These are phyloP conservation scores for Eleutherodactylus coqui DNA, from an alignment of 2,797 vertebrate genomes.

Conservation along the genomic window DNA sequence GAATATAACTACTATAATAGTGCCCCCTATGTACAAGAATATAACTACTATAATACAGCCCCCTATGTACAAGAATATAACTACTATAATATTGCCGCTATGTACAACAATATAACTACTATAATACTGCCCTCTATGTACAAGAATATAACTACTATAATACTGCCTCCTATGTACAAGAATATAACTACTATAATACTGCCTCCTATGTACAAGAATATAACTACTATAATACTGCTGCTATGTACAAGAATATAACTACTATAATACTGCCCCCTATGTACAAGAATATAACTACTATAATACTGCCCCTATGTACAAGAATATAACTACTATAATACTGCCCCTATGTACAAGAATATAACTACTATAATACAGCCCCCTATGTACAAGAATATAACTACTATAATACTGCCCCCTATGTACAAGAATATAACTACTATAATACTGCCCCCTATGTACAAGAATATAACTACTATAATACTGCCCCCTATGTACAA, in stretches of 20 bases:
- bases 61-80: slow-evolving; percentile 6
- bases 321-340: slow-evolving; percentile 16
- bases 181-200: slow-evolving; percentile 6
- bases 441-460: background rate
- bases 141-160: slow-evolving; percentile 9
- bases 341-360: background rate
- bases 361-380: slow-evolving; percentile 3
- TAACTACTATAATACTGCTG: slow-evolving; percentile 11
- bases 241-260: slow-evolving; percentile 10
- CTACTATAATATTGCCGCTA: background rate
- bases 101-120: background rate
- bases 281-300: slow-evolving; percentile 14
- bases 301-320: slow-evolving; percentile 8
- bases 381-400: no score
- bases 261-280: background rate
- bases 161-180: background rate
- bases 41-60: slow-evolving; percentile 1
- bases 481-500: slow-evolving; percentile 3
- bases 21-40: background rate
- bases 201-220: slow-evolving; percentile 3
- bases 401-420: no score
- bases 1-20: slow-evolving; percentile 18
- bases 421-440: slow-evolving; percentile 13
- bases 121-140: background rate
- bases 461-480: slow-evolving; percentile 18